Base-by-base conservation (phyloP, 2,113 vertebrate genomes). In the Ictalurus furcatus region DNA sequence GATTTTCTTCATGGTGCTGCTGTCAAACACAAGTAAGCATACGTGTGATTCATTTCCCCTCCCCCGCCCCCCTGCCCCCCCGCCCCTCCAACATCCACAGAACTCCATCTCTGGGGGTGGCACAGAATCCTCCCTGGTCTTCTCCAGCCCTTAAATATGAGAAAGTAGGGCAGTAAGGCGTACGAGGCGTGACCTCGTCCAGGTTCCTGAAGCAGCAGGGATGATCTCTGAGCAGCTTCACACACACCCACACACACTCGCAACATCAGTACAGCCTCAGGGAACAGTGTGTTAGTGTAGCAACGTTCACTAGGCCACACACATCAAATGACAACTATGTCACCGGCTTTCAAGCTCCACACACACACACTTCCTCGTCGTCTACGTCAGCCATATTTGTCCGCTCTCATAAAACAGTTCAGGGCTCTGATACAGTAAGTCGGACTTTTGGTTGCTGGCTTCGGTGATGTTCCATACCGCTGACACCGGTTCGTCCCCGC, bases 1-100 rank as follows among this genome's bases (percentile, higher is more conserved):
- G 88, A 61, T 83, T 90, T 90, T 92, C 88, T 90, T 85, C 86
- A 74, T 87, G 87, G 86, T 67, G 87, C 61, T 79, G 83, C 84
- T 86, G 88, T 91, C 90, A 92, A 88, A 85, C 81, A 54, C 78
- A 40, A 83, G 73, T 52, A 58, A 88, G 80, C 44, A 28, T 40
- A 44, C 40, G 37, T 73, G 79, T 76, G 56, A 25, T 37, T 34
- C 48, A 34, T n/a, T n/a, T n/a, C 28, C n/a, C 37, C 65, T 21
- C 48, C 34, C 61, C 13, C 48, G 56, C 48, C 48, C 48, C 34
- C 52, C 59, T 58, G 28, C 65, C 30, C 44, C 34, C 23, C 48
- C 73, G 34, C 48, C 28, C 34, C 52, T 48, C 69, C 30, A 25
- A 30, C 56, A 61, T 61, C 9, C 30, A 37, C 54, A 61, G 54